Evolutionary conservation across 1,140 invertebrate species (phyloP), one percentile per base, ranked within the genome.

Genomic region (Pteromalus puparum): DNA sequence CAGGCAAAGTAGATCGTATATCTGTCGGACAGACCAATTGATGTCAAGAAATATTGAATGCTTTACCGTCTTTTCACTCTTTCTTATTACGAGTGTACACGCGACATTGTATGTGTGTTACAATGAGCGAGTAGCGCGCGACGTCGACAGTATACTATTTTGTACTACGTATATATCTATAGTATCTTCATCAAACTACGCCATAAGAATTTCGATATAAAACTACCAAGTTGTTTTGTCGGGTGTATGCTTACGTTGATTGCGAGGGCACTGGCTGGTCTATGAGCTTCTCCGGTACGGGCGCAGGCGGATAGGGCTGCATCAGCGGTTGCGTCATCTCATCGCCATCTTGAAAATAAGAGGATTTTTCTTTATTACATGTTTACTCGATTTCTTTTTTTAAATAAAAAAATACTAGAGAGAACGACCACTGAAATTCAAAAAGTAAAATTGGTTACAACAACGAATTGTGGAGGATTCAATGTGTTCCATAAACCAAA

Each of bases 201-300:
- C 21, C 42, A 75, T 46, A 46, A 75, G 1, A 75, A 75, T 42
- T 75, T 42, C 42, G 1, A 48, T 48, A 75, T 26, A 28, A 70
- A 70, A 70, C 53, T 61, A 61, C 53, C 53, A 6, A 61, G 53
- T 61, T n/a, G 18, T n/a, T 61, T 61, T n/a, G 21, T 21, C 53
- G 21, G 53, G 74, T 83, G 70, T 84, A 28, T 87, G 94, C 95
- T 96, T 94, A 96, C 96, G 96, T 96, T 86, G 95, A 95, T 93
- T 96, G 95, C 1, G 96, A 96, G 10, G 96, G 95, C 61, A 96
- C 93, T 77, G 95, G 94, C 86, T 96, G 95, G 15, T 95, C 95
- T 67, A 96, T 95, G 38, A 96, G 94, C 89, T 94, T 94, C 89
- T 96, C 96, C 1, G 95, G 94, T 0, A 95, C 93, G 81, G 94